These are phyloP conservation scores for Zaprionus tsacasi DNA, from an alignment of 1,140 invertebrate species.

Conservation along the genomic window DNA sequence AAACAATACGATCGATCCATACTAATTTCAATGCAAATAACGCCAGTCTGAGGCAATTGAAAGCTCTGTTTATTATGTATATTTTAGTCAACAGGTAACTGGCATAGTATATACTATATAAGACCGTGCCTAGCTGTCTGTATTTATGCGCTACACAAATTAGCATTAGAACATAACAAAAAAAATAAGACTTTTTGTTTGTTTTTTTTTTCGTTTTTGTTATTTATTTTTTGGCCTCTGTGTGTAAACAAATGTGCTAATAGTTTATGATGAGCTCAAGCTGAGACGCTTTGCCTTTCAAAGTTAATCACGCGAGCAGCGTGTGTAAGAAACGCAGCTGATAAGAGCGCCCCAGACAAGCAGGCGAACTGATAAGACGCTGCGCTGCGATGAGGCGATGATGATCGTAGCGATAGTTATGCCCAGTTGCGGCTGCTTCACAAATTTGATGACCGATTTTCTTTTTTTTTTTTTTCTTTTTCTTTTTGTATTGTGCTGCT, in stretches of 20 bases:
- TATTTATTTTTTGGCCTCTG: neutral
- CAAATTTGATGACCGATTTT: conserved; percentile 40
- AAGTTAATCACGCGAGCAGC: conserved; percentile 37
- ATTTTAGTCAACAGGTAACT: conserved; percentile 9
- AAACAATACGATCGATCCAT: conserved; percentile 9
- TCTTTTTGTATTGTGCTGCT: conserved; percentile 13
- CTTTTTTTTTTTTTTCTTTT: neutral
- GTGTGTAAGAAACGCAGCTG: conserved; percentile 7
- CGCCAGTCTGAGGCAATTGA: conserved; percentile 13
- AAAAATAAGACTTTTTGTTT: conserved; percentile 2
- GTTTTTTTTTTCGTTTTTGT: neutral
- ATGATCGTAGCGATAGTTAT: conserved; percentile 2
- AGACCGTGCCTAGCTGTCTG: neutral
- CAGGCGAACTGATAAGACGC: conserved; percentile 4
- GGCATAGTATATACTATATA: neutral
- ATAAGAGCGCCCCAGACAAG: conserved; percentile 7
- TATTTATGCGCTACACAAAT: conserved; percentile 23
- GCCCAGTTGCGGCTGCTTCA: neutral
- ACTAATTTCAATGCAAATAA: conserved; percentile 44
- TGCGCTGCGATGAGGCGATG: neutral
- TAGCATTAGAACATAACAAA: conserved; percentile 15
- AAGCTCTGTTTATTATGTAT: conserved; percentile 36
- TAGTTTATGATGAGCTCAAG: conserved; percentile 21
- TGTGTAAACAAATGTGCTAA: conserved; percentile 49
- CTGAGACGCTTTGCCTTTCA: conserved; percentile 27